Evolutionary conservation across 2,113 vertebrate species (phyloP), one percentile per base, ranked within the genome.

Genomic region (Spea multiplicata): DNA sequence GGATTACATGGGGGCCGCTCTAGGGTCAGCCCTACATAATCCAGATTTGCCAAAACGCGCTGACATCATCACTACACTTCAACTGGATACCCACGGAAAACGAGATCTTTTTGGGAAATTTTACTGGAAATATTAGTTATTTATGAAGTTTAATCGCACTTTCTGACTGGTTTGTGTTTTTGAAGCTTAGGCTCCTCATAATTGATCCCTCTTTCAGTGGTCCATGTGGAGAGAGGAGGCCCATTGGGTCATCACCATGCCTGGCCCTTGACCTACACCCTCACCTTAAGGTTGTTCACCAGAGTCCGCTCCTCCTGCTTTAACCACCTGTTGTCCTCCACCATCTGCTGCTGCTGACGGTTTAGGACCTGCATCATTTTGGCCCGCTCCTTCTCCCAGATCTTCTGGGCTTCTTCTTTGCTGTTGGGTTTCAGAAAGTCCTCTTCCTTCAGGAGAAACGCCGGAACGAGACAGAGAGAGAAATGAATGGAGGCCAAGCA

Each of bases 261-360:
- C 74, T 66, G 8, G 44, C 30, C 30, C 30, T 30, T 30, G 30
- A 30, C 30, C 30, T 30, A 1, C 7, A 45, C n/a, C 55, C 73
- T 61, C 44, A 72, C 76, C 76, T 78, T 78, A 17, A 72, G 69
- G n/a, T 1, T 7, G 44, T 91, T 88, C 82, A 97, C 97, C 93
- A 98, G 83, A 73, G 93, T 90, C 78, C 88, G 93, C 86, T 98
- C 96, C 84, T 98, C 93, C 78, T 94, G 88, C 78, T 92, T 83
- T 83, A 99, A 93, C 97, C 97, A 99, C 84, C 92, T 92, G 50
- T 93, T 89, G 46, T 99, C 97, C 75, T 94, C 95, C 74, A 78
- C 83, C 97, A 98, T 99, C 86, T 98, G 88, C 81, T 87, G 85
- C 83, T 98, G 95, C 86, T 98, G 96, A 65, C 78, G 87, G 44